Evolutionary conservation across 2,797 vertebrate genomes (phyloP).

Genomic region (Thalassophryne amazonica): DNA sequence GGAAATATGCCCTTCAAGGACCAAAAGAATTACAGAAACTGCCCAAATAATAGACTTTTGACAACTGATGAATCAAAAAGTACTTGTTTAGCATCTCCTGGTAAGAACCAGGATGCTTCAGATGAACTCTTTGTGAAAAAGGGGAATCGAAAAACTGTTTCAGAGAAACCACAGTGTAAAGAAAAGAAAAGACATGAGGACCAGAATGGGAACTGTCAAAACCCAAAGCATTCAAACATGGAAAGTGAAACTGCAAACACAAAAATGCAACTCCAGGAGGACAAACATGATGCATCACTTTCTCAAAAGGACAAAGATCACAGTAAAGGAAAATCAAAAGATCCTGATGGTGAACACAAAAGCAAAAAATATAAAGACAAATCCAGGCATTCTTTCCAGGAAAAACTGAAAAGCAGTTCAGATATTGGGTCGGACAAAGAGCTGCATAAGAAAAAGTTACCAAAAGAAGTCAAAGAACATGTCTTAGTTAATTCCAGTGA

Average conservation of each 20-base stretch:
- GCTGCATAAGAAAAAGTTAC: constrained; percentile 22
- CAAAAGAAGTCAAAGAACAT: constrained; percentile 3
- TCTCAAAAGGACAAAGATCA: constrained; percentile 28
- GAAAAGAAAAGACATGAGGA: constrained; percentile 1
- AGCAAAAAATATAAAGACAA: constrained; percentile 33
- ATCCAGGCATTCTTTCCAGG: constrained; percentile 14
- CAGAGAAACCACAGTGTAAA: constrained; percentile 9
- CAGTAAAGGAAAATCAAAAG: constrained; percentile 15
- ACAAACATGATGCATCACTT: constrained; percentile 2
- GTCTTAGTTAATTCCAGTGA: constrained; percentile 6
- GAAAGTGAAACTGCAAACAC: background rate
- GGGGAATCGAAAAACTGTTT: background rate
- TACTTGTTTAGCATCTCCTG: constrained; percentile 18
- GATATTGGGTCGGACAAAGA: constrained; percentile 16
- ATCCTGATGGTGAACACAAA: background rate
- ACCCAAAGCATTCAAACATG: constrained; percentile 3
- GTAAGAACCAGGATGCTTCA: constrained; percentile 25
- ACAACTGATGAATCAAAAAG: constrained; percentile 34
- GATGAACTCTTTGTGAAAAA: constrained; percentile 19
- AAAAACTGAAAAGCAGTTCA: constrained; percentile 19
- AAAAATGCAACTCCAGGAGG: constrained; percentile 9
- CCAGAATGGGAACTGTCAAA: background rate
- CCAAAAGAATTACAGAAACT: constrained; percentile 14
- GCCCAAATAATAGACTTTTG: constrained; percentile 11
- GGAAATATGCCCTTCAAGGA: constrained; percentile 27